These are phyloP conservation scores for Nestor notabilis DNA, from an alignment of 2,113 vertebrate genomes.

Conservation along the genomic window DNA sequence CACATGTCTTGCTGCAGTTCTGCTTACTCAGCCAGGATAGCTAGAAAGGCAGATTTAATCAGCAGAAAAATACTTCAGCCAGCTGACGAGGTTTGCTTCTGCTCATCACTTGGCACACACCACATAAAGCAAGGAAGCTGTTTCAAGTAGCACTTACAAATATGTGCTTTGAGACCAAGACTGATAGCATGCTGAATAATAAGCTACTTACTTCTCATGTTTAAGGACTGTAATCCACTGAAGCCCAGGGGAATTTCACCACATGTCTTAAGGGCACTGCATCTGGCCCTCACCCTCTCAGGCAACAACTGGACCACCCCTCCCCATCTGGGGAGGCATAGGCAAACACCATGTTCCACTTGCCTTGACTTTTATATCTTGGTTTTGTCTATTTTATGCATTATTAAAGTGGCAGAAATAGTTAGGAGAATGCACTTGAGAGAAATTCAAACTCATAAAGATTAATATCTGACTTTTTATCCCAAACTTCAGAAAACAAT, in stretches of 20 bases:
- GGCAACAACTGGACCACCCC: not conserved
- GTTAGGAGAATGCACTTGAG: not conserved
- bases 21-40: not conserved
- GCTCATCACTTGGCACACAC: rapidly evolving
- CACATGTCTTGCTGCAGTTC: not conserved
- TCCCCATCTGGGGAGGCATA: rapidly evolving
- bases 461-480: not conserved
- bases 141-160: not conserved
- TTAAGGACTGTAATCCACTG: not conserved
- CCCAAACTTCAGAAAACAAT: not conserved
- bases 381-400: not conserved
- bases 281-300: not conserved
- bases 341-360: rapidly evolving
- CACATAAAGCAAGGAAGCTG: not conserved
- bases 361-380: not conserved
- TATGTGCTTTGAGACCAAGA: not conserved
- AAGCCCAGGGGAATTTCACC: not conserved
- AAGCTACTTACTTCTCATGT: not conserved
- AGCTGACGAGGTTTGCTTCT: not conserved
- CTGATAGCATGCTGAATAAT: not conserved
- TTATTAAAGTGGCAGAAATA: not conserved
- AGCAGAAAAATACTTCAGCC: not conserved
- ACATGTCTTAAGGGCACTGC: not conserved
- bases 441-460: not conserved
- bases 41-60: not conserved